Evolutionary conservation across 2,113 vertebrate species (phyloP).

Genomic region (Cyanoliseus patagonus): DNA sequence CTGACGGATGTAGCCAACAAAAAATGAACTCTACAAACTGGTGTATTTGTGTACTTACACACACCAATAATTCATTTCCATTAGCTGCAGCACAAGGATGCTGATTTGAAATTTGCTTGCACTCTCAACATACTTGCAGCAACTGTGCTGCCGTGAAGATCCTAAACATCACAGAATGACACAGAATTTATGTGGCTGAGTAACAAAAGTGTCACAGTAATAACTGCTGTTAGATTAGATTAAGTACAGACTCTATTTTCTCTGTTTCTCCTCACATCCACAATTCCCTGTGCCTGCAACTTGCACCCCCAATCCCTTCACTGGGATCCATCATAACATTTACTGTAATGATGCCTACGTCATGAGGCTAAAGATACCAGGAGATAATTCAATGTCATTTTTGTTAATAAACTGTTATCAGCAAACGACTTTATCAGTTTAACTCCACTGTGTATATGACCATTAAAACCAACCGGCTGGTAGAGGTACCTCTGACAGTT

Average conservation of each 20-base stretch:
- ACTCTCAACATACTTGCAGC: neutral
- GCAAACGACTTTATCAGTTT: accelerated
- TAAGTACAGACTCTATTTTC: neutral
- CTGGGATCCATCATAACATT: neutral
- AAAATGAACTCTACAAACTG: neutral
- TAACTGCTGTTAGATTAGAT: neutral
- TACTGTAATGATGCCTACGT: neutral
- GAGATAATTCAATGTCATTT: neutral
- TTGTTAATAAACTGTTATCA: neutral
- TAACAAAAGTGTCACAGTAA: neutral
- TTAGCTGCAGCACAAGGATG: neutral
- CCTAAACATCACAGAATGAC: neutral
- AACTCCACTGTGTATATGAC: neutral
- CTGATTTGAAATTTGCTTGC: neutral
- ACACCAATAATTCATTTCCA: neutral
- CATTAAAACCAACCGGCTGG: neutral
- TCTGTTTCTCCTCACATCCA: neutral
- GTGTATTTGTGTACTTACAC: neutral
- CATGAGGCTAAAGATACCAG: neutral
- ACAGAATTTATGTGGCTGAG: neutral
- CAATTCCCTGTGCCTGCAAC: neutral
- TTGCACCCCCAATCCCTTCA: neutral
- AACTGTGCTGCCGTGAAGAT: neutral
- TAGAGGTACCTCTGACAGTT: neutral
- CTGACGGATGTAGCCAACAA: neutral